Conservation (phyloP, 2,888 invertebrate species). For the Phalangium opilio region DNA sequence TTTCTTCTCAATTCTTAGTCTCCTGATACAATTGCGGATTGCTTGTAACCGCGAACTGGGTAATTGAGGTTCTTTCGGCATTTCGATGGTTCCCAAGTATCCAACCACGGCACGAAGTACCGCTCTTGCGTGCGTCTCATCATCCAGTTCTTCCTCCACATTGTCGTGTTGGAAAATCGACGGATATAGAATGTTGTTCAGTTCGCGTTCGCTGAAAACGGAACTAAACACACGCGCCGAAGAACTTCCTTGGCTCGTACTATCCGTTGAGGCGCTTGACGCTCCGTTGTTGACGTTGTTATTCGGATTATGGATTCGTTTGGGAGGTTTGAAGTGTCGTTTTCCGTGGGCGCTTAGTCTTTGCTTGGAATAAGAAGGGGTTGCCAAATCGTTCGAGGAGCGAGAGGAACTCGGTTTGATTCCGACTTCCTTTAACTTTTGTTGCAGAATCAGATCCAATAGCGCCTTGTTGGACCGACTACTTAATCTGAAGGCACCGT, state of each 20-base stretch:
- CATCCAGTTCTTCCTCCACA: background rate
- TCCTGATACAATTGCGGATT: slow-evolving; percentile 71
- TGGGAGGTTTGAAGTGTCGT: slow-evolving; percentile 11
- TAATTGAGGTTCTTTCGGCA: slow-evolving; percentile 44
- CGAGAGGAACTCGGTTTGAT: background rate
- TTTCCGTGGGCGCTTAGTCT: slow-evolving; percentile 7
- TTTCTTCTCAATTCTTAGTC: slow-evolving; percentile 73
- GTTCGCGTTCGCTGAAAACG: slow-evolving; percentile 24
- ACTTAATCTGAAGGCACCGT: slow-evolving; percentile 5
- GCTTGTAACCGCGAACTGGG: slow-evolving; percentile 41
- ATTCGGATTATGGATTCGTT: slow-evolving; percentile 12
- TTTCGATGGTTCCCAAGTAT: slow-evolving; percentile 89
- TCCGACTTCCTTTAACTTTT: slow-evolving; percentile 14
- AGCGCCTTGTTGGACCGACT: slow-evolving; percentile 16
- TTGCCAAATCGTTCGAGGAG: background rate
- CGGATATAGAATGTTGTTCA: slow-evolving; percentile 25
- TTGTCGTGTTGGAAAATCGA: slow-evolving; percentile 16
- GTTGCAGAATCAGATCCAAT: slow-evolving; percentile 18
- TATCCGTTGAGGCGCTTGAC: too few relatives aligned
- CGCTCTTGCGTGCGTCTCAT: slow-evolving; percentile 6
- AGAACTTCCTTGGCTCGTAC: slow-evolving; percentile 4
- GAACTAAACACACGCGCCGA: slow-evolving; percentile 15
- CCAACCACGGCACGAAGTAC: slow-evolving; percentile 55
- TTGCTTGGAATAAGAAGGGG: slow-evolving; percentile 9
- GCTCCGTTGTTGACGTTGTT: slow-evolving; percentile 10